Conservation (phyloP, 1,140 invertebrate species). For the Lasioglossum albipes region DNA sequence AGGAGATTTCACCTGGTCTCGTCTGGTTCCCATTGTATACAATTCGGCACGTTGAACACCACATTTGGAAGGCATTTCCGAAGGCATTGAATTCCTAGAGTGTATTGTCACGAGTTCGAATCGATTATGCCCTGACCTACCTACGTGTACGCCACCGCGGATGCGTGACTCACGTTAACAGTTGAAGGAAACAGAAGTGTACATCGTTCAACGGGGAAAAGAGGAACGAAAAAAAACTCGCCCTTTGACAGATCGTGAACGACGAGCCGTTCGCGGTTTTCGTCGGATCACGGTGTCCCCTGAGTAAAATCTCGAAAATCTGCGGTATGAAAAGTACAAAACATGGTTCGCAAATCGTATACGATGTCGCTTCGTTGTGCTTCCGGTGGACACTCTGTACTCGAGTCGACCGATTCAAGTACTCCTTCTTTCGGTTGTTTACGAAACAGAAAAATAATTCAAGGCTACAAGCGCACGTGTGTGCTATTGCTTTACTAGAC, state of each 20-base stretch:
- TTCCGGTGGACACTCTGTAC: background rate
- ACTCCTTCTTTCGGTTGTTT: too few relatives aligned
- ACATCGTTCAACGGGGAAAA: too few relatives aligned
- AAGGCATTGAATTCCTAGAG: constrained; percentile 76
- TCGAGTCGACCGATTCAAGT: too few relatives aligned
- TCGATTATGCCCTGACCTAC: constrained; percentile 67
- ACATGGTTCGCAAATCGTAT: background rate
- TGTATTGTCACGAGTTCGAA: constrained; percentile 76
- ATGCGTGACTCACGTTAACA: constrained; percentile 22
- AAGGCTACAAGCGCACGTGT: too few relatives aligned
- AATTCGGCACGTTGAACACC: constrained; percentile 73
- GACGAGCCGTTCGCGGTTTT: background rate
- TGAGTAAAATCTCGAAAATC: background rate
- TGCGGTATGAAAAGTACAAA: constrained; percentile 28
- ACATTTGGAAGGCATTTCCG: constrained; percentile 76
- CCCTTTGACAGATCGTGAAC: background rate
- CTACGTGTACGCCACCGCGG: constrained; percentile 22
- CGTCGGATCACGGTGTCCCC: background rate
- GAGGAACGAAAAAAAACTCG: background rate
- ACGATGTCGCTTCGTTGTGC: constrained; percentile 18
- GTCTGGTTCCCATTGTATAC: constrained; percentile 60
- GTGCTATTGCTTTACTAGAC: too few relatives aligned
- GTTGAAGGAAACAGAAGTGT: background rate
- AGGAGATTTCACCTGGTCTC: constrained; percentile 29
- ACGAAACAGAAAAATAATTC: too few relatives aligned